A percentile compares a stretch with the other conserved stretches of the same genome.
phyloP scores from a whole-genome alignment of 1,140 invertebrate genomes.

The Saccostrea echinata region DNA sequence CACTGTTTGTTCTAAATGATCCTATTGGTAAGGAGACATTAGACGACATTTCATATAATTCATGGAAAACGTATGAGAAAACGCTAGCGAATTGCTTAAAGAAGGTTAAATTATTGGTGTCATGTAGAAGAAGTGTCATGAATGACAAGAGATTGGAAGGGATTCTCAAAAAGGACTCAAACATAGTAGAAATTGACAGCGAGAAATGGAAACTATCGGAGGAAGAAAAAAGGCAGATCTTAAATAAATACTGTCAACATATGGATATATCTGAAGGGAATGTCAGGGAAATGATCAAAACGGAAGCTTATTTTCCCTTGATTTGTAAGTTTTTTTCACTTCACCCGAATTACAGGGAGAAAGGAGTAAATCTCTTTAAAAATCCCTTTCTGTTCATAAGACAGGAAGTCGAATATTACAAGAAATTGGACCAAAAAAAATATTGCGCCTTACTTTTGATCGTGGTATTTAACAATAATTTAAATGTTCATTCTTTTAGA shows the following conservation, averaged over 20 bases:
- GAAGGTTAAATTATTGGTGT: too few relatives aligned
- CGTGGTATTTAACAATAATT: too few relatives aligned
- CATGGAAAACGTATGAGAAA: neutral
- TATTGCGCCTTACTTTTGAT: neutral
- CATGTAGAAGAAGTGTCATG: neutral
- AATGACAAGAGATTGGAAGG: too few relatives aligned
- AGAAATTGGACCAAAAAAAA: neutral
- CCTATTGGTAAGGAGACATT: too few relatives aligned
- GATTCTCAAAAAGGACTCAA: too few relatives aligned
- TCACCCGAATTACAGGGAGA: neutral
- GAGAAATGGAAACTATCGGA: neutral
- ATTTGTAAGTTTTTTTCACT: neutral
- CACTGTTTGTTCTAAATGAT: too few relatives aligned
- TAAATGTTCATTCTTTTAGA: too few relatives aligned
- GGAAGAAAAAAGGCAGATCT: neutral
- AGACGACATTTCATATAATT: too few relatives aligned
- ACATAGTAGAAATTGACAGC: too few relatives aligned
- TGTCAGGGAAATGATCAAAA: too few relatives aligned
- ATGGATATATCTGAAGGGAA: neutral
- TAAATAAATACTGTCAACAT: neutral
- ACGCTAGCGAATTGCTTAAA: neutral
- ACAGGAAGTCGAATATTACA: neutral
- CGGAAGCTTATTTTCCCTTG: neutral
- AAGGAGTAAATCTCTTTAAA: neutral
- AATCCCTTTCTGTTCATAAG: neutral